Base-by-base conservation (phyloP, 2,888 invertebrate genomes). In the Eupithecia inturbata region DNA sequence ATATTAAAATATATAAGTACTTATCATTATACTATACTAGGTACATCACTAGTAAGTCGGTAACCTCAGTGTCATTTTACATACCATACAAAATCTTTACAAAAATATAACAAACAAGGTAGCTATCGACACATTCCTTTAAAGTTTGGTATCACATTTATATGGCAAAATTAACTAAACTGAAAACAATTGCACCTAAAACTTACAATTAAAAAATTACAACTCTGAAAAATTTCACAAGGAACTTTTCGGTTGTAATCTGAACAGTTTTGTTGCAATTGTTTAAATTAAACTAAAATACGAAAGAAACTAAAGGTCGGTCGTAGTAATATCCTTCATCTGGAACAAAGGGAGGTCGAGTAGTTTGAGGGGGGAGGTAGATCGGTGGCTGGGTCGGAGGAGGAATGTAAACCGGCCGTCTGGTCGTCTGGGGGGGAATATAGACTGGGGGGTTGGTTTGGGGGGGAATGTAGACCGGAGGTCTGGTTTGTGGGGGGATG, bases 121-220 rank as follows among this genome's bases (percentile, higher is more conserved):
- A 76, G 78, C 68, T 77, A 73, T 74, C 22, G 74, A 76, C 73
- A 69, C 72, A 73, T 79, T 80, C 78, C 81, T 57, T 57, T 81
- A 82, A 78, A 83, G 86, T 93, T 93, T 93, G 92, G 92, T 93
- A 94, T 94, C 92, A 93, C 92, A 92, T 89, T 90, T 85, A 79
- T 91, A 92, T 91, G 91, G 91, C 91, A 91, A 88, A 89, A 85
- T 86, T 71, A 60, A 68, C 69, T 72, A 63, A 69, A 80, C 60
- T 77, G 74, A 66, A 67, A 57, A 70, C 75, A 71, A 64, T 31
- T 62, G 62, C 57, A 78, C 77, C 76, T 73, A 70, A 68, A 68
- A 60, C 31, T 62, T 39, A 69, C 26, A 49, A n/a, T 53, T 3
- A 5, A 31, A 64, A 31, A 19, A 62, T n/a, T 67, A 26, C 66